Conservation (phyloP, 2,888 invertebrate species). For the Habrosyne pyritoides region DNA sequence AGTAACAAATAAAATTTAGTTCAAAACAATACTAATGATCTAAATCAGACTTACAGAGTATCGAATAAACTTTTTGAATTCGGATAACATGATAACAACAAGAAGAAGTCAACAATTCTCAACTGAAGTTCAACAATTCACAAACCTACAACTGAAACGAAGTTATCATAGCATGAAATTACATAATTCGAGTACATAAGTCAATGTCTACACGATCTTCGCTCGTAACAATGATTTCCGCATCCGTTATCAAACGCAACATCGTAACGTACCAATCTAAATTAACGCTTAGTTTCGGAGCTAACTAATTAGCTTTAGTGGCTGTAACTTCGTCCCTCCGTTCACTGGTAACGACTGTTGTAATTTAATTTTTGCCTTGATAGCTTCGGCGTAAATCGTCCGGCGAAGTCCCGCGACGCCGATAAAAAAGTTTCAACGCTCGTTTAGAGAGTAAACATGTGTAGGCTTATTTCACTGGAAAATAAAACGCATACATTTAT, state of each 20-base stretch:
- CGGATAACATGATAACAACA: background rate
- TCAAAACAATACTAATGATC: no score
- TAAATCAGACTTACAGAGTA: no score
- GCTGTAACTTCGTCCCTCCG: slow-evolving; percentile 50
- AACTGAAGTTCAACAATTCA: background rate
- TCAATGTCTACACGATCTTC: slow-evolving; percentile 18
- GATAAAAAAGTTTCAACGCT: slow-evolving; percentile 52
- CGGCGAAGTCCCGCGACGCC: slow-evolving; percentile 36
- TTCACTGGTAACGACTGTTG: slow-evolving; percentile 49
- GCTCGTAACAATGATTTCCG: slow-evolving; percentile 41
- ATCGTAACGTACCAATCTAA: slow-evolving; percentile 48
- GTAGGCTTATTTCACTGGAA: slow-evolving; percentile 9
- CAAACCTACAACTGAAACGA: background rate
- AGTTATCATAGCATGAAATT: slow-evolving; percentile 1
- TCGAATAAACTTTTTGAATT: background rate
- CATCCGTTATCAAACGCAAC: slow-evolving; percentile 38
- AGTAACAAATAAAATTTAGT: no score
- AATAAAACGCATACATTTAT: slow-evolving; percentile 5
- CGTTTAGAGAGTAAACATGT: slow-evolving; percentile 44
- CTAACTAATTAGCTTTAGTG: slow-evolving; percentile 71
- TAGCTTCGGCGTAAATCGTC: slow-evolving; percentile 44
- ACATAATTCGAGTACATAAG: slow-evolving; percentile 20
- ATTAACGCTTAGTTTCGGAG: slow-evolving; percentile 71
- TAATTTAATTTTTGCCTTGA: slow-evolving; percentile 66
- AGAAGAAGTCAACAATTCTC: no score